Conservation (phyloP, 2,797 vertebrate genomes). For the Euphonia xanthogaster region DNA sequence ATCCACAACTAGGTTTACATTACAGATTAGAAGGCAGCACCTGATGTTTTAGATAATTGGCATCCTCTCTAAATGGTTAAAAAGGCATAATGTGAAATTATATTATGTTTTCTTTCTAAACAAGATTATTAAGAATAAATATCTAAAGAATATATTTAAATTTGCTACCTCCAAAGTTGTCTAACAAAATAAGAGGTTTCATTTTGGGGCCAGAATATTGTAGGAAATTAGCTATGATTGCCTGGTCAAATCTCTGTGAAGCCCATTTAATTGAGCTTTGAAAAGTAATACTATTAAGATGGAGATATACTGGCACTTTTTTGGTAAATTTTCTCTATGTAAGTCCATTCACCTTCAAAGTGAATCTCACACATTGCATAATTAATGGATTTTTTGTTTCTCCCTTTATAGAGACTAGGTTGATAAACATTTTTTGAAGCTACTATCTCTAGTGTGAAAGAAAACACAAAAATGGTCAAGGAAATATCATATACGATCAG, state of each 20-base stretch:
- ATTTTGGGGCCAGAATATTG: background rate
- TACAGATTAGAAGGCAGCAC: background rate
- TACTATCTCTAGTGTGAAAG: background rate
- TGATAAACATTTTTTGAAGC: background rate
- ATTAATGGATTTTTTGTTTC: background rate
- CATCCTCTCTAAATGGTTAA: background rate
- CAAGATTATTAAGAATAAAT: background rate
- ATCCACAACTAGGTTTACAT: background rate
- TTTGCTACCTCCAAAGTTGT: background rate
- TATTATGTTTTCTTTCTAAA: background rate
- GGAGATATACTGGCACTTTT: background rate
- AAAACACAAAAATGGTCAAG: background rate
- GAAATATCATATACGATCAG: background rate
- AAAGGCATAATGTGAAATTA: background rate
- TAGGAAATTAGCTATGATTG: background rate
- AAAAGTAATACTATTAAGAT: background rate
- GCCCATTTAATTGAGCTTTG: background rate
- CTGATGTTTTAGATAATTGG: background rate
- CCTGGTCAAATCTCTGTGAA: background rate
- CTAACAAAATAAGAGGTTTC: background rate
- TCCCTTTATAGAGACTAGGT: background rate
- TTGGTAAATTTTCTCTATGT: background rate
- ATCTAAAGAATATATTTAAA: background rate
- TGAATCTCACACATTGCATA: background rate
- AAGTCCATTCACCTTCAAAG: background rate